phyloP scores from a whole-genome alignment of 1,140 invertebrate genomes.

The Ephestia elutella region DNA sequence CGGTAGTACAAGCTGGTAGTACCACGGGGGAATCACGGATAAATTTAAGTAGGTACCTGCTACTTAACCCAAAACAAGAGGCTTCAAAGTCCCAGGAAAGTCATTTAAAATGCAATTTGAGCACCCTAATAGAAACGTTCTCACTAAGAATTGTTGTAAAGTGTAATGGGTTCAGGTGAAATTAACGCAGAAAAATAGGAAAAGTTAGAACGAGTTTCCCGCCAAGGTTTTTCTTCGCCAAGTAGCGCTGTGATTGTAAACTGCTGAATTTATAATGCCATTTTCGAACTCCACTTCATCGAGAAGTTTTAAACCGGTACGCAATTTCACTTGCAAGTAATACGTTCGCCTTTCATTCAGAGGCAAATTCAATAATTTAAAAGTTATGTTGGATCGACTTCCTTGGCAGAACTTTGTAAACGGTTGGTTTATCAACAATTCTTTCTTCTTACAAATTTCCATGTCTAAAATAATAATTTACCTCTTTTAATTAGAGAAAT shows the following conservation, averaged over 20 bases:
- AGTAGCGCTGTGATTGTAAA: slow-evolving; percentile 72
- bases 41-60: too few relatives aligned
- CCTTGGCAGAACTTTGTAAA: slow-evolving; percentile 8
- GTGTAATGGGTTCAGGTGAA: slow-evolving; percentile 73
- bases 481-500: too few relatives aligned
- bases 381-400: slow-evolving; percentile 12
- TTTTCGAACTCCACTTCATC: slow-evolving; percentile 71
- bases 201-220: slow-evolving; percentile 72
- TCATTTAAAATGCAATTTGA: slow-evolving; percentile 69
- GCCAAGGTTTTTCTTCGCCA: slow-evolving; percentile 61
- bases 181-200: slow-evolving; percentile 75
- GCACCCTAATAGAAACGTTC: slow-evolving; percentile 69
- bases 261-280: slow-evolving; percentile 73
- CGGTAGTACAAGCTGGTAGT: too few relatives aligned
- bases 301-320: slow-evolving; percentile 63
- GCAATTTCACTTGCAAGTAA: slow-evolving; percentile 62
- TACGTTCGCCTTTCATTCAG: slow-evolving; percentile 44
- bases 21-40: too few relatives aligned
- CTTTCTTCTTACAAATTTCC: too few relatives aligned
- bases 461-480: too few relatives aligned
- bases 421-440: neutral
- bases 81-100: slow-evolving; percentile 39
- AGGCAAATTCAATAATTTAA: slow-evolving; percentile 39
- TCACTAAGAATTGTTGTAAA: slow-evolving; percentile 72
- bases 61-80: slow-evolving; percentile 5